phyloP scores from a whole-genome alignment of 2,888 invertebrate genomes.

The Leptothorax acervorum region DNA sequence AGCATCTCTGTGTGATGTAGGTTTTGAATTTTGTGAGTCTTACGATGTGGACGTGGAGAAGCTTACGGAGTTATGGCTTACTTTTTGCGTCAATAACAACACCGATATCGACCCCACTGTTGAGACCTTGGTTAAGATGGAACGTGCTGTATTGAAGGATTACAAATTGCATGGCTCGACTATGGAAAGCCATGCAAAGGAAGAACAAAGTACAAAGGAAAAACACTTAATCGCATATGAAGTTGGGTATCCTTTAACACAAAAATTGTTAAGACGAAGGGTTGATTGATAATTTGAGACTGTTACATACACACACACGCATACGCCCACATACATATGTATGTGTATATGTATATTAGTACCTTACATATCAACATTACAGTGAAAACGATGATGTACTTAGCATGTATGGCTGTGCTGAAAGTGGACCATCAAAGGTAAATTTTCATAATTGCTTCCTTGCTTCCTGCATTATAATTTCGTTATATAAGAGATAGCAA shows the following conservation, averaged over 20 bases:
- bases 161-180: conserved; percentile 11
- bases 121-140: conserved; percentile 74
- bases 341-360: background rate
- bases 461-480: background rate
- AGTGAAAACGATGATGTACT: conserved; percentile 74
- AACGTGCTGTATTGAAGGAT: conserved; percentile 66
- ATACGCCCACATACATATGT: too few species aligned
- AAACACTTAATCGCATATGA: conserved; percentile 1
- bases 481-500: background rate
- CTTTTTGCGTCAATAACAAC: conserved; percentile 73
- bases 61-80: conserved; percentile 81
- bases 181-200: background rate
- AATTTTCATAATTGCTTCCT: conserved; percentile 63
- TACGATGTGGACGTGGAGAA: conserved; percentile 77
- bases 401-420: conserved; percentile 76
- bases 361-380: conserved; percentile 60
- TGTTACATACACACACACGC: background rate
- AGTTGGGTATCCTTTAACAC: conserved; percentile 61
- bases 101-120: conserved; percentile 75
- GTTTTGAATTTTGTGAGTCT: conserved; percentile 78
- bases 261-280: background rate
- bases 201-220: conserved; percentile 4
- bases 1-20: conserved; percentile 63
- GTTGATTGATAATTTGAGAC: background rate
- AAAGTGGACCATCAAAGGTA: conserved; percentile 70